phyloP scores from a whole-genome alignment of 2,113 vertebrate genomes.

The Cairina moschata region DNA sequence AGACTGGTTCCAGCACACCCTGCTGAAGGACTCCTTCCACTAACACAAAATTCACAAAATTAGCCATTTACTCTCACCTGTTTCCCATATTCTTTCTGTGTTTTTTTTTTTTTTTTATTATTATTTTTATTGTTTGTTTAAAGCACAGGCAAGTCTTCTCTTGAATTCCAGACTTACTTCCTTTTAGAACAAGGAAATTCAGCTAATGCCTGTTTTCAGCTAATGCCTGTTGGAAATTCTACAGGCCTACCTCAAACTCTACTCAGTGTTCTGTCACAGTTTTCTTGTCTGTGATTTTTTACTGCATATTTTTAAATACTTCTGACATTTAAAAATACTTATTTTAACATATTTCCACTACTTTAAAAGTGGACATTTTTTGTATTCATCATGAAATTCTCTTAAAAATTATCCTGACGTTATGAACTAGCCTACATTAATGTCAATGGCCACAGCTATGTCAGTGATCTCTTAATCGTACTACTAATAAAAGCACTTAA shows the following conservation, averaged over 20 bases:
- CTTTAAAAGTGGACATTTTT: neutral
- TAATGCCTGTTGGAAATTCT: neutral
- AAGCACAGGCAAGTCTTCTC: neutral
- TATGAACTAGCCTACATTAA: neutral
- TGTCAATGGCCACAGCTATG: neutral
- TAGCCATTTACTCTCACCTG: neutral
- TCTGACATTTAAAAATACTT: neutral
- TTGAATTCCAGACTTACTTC: neutral
- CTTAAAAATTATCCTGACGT: neutral
- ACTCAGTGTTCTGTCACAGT: neutral
- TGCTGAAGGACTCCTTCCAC: neutral
- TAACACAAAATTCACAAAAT: accelerated
- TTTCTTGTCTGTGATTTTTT: neutral
- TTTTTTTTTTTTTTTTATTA: neutral
- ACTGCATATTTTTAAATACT: neutral
- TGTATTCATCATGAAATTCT: neutral
- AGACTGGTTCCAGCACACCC: neutral
- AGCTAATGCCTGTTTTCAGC: neutral
- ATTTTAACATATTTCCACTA: neutral
- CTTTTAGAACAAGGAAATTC: neutral
- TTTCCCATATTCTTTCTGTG: neutral
- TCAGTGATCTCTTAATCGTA: neutral
- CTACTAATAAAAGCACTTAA: neutral
- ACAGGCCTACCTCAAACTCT: neutral
- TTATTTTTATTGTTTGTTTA: neutral